Evolutionary conservation across 2,113 vertebrate species (phyloP), one percentile per base, ranked within the genome.

Genomic region (Tretioscincus oriximinensis): DNA sequence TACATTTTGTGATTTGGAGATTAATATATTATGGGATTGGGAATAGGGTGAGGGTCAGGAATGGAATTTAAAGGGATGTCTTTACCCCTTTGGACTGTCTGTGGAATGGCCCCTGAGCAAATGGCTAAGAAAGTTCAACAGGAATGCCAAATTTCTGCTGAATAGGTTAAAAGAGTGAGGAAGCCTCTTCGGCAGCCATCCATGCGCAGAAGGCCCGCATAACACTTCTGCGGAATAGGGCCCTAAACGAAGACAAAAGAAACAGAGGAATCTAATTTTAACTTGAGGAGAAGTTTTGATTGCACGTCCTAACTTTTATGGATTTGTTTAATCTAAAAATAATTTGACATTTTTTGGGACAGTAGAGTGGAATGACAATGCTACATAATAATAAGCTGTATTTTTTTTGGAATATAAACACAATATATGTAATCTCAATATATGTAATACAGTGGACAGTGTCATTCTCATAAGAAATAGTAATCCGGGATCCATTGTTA

Each of bases 121-220:
- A 90, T 92, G 91, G 90, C 89, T 93, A 92, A 91, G 91, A 92
- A 93, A 93, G 91, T 88, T 92, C 90, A 93, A 93, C 92, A 92
- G 91, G 90, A 92, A 93, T 92, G 91, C 91, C 91, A 92, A 89
- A 93, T 93, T 92, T 93, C 91, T 93, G 92, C 91, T 92, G 92
- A 92, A 93, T 93, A 93, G 91, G 90, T 92, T 92, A 93, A 92
- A 93, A 92, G 90, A 88, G 92, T 93, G 92, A 92, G 91, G 91
- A 93, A 93, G 86, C 92, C 91, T 93, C 92, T 93, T 93, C 92
- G 92, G 91, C 92, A 93, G 92, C 89, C 92, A 92, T 93, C 92
- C 90, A 93, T 91, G 89, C 88, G 90, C 90, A 93, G 92, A 91
- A 92, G 89, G 92, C 91, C 92, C 83, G 91, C 88, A 90, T 92